Evolutionary conservation across 2,113 vertebrate species (phyloP), one percentile per base, ranked within the genome.

Genomic region (Hoplias malabaricus): DNA sequence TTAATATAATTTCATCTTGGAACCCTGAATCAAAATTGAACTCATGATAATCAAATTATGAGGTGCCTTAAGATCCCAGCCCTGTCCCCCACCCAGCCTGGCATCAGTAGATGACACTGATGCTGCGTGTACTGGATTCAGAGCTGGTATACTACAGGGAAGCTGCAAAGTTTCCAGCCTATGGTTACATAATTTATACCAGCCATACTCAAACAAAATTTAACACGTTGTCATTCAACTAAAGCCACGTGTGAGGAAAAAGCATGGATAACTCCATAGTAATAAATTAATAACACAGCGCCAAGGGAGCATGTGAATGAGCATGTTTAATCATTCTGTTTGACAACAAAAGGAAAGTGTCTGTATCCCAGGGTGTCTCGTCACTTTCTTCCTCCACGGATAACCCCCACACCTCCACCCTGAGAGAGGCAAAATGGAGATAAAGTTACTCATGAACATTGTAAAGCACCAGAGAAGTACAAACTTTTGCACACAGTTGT

Each of bases 241-340:
- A 65, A 84, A 84, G 75, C 86, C 79, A 80, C 81, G 81, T 69
- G 83, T 68, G 80, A 82, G 78, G 48, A 53, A 53, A 73, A 76
- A 71, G 71, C 57, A 33, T 40, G 68, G 84, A 89, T 89, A 85
- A 88, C 86, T 86, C 84, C 88, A 86, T 87, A 89, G 86, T 87
- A 83, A 91, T 91, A 91, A 90, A 91, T 93, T 91, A 91, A 87
- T 92, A 91, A 92, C 82, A 73, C 69, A 34, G 79, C 87, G 87
- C 85, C 87, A 85, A 86, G 90, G 90, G 90, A 90, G 88, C 84
- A 84, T 90, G 88, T 89, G 89, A 91, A 92, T 88, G 89, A 90
- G 86, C 82, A 54, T 91, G 88, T 91, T 93, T 93, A 92, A 89
- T 91, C 87, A 93, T 92, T 93, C 91, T 91, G 90, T 93, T 92